Base-by-base conservation (phyloP, 2,797 vertebrate genomes). In the Macrochelys suwanniensis region DNA sequence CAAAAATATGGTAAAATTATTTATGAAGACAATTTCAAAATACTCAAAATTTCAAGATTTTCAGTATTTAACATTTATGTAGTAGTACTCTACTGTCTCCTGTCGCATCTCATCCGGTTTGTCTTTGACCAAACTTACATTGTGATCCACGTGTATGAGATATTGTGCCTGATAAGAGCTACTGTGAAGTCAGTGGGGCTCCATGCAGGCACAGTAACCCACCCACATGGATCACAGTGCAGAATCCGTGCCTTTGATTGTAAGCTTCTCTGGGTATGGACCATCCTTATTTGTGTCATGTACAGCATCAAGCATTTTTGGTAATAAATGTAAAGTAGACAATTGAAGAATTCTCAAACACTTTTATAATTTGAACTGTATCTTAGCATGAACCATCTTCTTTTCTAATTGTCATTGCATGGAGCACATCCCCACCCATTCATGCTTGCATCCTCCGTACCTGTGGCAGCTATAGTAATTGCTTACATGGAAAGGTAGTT, bases 21-120 rank as follows among this genome's bases (percentile, higher is more conserved):
- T 93, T 92, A 89, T 83, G 42, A 91, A 88, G 87, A 80, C 78
- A 85, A 88, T 45, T 5, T 84, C 53, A 91, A 80, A 97, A 88
- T 89, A 83, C 3, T 94, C 89, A n/a, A 80, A 93, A 89, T 13
- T 19, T 13, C 90, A 56, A 77, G 68, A 86, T 65, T 65, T 65
- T 65, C 33, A 76, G n/a, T 26, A 88, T 76, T 61, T 92, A 49
- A 17, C 82, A 85, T 94, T 93, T 54, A 54, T 94, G 21, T 26
- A 76, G 84, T 82, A 61, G 82, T 2, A 89, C 82, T 84, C 42
- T 85, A 85, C 76, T 89, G 3, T 76, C 12, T 21, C 5, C 0
- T 86, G 23, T 26, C n/a, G 78, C 71, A 92, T 77, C 7, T 85
- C 42, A 33, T 50, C 83, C 50, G 56, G 87, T 90, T 84, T 13